phyloP scores from a whole-genome alignment of 2,797 vertebrate species.

The Sebastes umbrosus region DNA sequence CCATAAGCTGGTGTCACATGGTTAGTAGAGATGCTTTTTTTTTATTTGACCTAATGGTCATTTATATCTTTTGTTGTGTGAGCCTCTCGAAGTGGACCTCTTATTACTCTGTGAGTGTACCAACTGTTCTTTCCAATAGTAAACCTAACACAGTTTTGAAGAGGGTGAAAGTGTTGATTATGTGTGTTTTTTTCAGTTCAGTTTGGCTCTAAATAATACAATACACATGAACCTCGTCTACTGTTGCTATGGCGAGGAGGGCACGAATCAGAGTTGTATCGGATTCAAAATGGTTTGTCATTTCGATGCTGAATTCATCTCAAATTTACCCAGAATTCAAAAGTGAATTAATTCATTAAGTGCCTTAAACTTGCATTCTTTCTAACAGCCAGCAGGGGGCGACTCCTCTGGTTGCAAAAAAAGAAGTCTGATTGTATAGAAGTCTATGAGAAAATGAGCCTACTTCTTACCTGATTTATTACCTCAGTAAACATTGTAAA shows the following conservation, averaged over 20 bases:
- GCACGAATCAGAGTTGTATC: background rate
- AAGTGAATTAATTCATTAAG: too few species aligned
- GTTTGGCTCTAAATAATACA: slow-evolving; percentile 17
- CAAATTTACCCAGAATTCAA: too few species aligned
- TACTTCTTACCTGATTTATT: too few species aligned
- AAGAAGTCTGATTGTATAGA: too few species aligned
- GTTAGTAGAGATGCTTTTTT: slow-evolving; percentile 4
- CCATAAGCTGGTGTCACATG: slow-evolving; percentile 8
- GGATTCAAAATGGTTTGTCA: background rate
- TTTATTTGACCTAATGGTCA: background rate
- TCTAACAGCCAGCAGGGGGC: too few species aligned
- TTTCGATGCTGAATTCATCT: background rate
- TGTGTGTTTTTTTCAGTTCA: background rate
- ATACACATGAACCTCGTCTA: background rate
- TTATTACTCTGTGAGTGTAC: background rate
- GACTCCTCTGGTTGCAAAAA: too few species aligned
- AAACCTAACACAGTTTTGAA: background rate
- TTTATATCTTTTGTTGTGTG: slow-evolving; percentile 23
- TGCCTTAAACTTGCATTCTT: too few species aligned
- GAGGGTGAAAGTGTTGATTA: background rate
- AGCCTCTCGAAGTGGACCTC: background rate
- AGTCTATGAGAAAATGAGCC: too few species aligned
- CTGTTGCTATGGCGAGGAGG: background rate
- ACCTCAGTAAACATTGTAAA: too few species aligned
- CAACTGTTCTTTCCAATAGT: slow-evolving; percentile 3